phyloP scores from a whole-genome alignment of 2,797 vertebrate genomes.

The Pempheris klunzingeri region DNA sequence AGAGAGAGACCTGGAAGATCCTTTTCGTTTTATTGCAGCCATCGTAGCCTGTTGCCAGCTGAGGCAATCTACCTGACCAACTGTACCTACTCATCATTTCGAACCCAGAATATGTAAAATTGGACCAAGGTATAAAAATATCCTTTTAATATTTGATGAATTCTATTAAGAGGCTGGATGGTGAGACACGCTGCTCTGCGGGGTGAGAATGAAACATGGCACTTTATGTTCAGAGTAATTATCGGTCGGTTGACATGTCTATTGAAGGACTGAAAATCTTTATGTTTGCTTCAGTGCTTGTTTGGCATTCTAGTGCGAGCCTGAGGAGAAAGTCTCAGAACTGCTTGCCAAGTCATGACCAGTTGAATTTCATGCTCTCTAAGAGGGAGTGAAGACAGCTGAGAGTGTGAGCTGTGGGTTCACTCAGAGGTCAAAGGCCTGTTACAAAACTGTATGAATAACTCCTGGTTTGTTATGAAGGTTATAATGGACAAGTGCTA shows the following conservation, averaged over 20 bases:
- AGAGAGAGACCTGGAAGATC: too few relatives aligned
- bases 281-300: neutral
- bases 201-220: conserved; percentile 24
- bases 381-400: neutral
- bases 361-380: conserved; percentile 13
- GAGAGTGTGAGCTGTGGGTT: conserved; percentile 18
- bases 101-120: too few relatives aligned
- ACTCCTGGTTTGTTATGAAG: neutral
- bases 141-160: neutral
- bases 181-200: neutral
- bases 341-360: conserved; percentile 10
- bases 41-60: too few relatives aligned
- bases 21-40: too few relatives aligned
- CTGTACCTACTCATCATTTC: too few relatives aligned
- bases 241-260: conserved; percentile 4
- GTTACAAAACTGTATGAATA: neutral
- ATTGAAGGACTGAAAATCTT: conserved; percentile 16
- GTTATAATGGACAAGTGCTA: neutral
- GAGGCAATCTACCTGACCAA: too few relatives aligned
- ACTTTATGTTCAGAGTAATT: conserved; percentile 8
- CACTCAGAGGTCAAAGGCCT: conserved; percentile 21
- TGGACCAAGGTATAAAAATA: too few relatives aligned
- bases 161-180: neutral
- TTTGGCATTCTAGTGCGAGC: conserved; percentile 28
- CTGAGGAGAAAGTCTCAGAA: conserved; percentile 1